Base-by-base conservation (phyloP, 2,797 vertebrate genomes). In the Silurus lanzhouensis region DNA sequence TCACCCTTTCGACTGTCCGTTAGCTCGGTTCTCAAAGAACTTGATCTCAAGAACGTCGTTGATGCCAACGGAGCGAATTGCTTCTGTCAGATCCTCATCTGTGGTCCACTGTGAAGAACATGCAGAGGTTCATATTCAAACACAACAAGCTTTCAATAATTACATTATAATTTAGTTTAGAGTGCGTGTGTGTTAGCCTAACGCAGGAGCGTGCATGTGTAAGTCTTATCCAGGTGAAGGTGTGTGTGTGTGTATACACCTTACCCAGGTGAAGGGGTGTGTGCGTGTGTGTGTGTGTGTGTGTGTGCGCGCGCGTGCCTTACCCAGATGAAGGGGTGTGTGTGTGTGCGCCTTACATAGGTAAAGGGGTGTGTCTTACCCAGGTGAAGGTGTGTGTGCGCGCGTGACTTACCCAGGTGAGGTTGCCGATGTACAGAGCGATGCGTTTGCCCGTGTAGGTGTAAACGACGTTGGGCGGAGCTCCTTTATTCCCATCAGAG, bases 21-120 rank as follows among this genome's bases (percentile, higher is more conserved):
- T 99, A 90, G 98, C 98, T 90, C 98, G 93, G 92, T 99, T 99
- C 94, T 99, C 98, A 95, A 98, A 99, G 93, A 99, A 99, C 91
- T 99, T 99, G 87, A 99, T 99, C 93, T 99, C 98, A 90, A 99
- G 94, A 92, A 99, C 96, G 93, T 99, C 98, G 92, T 95, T 96
- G 90, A 99, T 98, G 90, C 98, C 98, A 91, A 99, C 93, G 46
- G 96, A 97, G 87, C 97, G 96, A 91, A 99, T 97, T 83, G 98
- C 98, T 93, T 99, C 98, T 81, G 98, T 98, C 91, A 99, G 94
- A 90, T 99, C 98, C 93, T 99, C 98, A 93, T 99, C 98, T 90
- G 98, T 99, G 66, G 98, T 99, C 98, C 98, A 99, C 98, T 99
- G 94, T 66, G 6, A 81, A 13, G 83, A 81, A 38, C 6, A 57